phyloP scores from a whole-genome alignment of 1,140 invertebrate species.

The Drosophila truncata region DNA sequence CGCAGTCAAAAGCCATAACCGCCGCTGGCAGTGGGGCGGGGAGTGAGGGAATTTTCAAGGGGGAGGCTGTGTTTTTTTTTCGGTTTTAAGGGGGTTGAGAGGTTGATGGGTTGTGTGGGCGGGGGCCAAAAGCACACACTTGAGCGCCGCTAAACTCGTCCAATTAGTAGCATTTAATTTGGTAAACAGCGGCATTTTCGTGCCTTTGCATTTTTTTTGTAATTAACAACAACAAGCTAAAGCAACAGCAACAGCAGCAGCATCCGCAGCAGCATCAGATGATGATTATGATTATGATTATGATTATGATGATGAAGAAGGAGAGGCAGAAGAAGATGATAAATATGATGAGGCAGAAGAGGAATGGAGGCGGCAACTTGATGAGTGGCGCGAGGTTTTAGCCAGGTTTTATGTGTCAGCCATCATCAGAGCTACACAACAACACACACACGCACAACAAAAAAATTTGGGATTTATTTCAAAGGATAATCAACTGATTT shows the following conservation, averaged over 20 bases:
- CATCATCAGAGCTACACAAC: neutral
- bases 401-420: constrained; percentile 22
- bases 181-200: constrained; percentile 83
- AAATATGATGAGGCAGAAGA: constrained; percentile 8
- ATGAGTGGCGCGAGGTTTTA: constrained; percentile 8
- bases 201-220: constrained; percentile 83
- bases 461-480: neutral
- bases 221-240: constrained; percentile 66
- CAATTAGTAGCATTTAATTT: constrained; percentile 84
- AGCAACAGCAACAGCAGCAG: constrained; percentile 36
- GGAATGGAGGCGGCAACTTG: neutral
- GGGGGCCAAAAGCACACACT: constrained; percentile 59
- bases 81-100: neutral
- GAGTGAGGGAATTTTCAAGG: neutral
- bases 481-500: neutral
- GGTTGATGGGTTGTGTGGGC: neutral
- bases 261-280: constrained; percentile 11
- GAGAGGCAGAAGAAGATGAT: neutral
- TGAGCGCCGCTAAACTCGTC: constrained; percentile 80
- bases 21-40: neutral
- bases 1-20: constrained; percentile 60
- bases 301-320: neutral
- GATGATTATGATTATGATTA: constrained; percentile 31
- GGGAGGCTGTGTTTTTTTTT: neutral
- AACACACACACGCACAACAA: neutral